A percentile compares a stretch with the other conserved stretches of the same genome.
phyloP scores from a whole-genome alignment of 2,888 invertebrate species.

The Ellobium chinense region DNA sequence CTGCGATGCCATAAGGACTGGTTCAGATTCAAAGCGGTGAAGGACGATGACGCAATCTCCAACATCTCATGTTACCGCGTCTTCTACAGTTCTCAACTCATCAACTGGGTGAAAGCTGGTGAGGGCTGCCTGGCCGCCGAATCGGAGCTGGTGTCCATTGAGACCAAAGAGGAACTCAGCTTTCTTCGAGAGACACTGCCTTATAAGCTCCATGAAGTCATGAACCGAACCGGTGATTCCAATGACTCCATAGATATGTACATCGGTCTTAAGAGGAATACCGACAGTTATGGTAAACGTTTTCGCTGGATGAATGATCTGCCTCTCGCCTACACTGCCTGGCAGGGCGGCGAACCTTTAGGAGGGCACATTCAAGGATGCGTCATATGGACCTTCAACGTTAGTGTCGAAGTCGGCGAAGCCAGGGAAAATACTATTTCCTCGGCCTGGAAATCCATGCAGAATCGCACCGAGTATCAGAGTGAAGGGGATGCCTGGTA shows the following conservation, averaged over 20 bases:
- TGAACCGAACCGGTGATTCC: constrained; percentile 7
- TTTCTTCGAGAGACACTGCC: constrained; percentile 8
- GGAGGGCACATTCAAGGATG: constrained; percentile 36
- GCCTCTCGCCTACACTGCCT: constrained; percentile 12
- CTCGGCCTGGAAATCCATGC: not conserved
- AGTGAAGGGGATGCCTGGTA: constrained; percentile 12
- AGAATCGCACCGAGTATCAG: constrained; percentile 16
- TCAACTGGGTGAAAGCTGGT: constrained; percentile 34
- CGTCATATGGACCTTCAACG: constrained; percentile 23
- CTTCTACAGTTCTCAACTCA: not conserved
- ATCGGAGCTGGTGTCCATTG: constrained; percentile 31
- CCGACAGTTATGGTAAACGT: constrained; percentile 2
- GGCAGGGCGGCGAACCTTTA: constrained; percentile 23
- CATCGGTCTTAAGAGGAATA: constrained; percentile 24
- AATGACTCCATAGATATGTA: constrained; percentile 15
- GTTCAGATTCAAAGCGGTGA: constrained; percentile 23
- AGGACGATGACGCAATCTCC: constrained; percentile 6
- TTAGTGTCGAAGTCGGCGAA: not conserved
- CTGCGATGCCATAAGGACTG: constrained; percentile 16
- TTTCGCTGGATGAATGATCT: constrained; percentile 29
- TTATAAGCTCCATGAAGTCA: not conserved
- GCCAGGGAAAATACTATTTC: not conserved
- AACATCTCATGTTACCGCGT: constrained; percentile 30
- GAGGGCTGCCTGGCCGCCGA: constrained; percentile 4
- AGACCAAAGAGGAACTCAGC: constrained; percentile 34